Evolutionary conservation across 2,888 invertebrate genomes (phyloP).

Genomic region (Pseudoips prasinana): DNA sequence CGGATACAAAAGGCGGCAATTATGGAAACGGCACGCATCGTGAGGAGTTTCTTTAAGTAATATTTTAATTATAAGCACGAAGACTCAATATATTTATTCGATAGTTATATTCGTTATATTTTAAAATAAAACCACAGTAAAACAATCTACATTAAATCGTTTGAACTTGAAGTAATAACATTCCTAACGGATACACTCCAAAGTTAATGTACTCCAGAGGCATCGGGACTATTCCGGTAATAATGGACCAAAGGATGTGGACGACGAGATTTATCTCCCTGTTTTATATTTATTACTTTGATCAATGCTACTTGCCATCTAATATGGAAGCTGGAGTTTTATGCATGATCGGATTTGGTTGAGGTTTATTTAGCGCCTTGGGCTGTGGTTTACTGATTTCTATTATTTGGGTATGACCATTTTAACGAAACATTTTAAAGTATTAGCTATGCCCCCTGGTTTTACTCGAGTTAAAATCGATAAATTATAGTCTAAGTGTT

Average conservation of each 20-base stretch:
- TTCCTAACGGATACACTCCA: slow-evolving; percentile 20
- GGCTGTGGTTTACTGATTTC: neutral
- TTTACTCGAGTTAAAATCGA: too few relatives aligned
- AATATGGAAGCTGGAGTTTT: slow-evolving; percentile 29
- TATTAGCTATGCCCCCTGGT: too few relatives aligned
- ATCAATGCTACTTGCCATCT: slow-evolving; percentile 33
- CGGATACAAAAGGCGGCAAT: too few relatives aligned
- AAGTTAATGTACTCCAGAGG: slow-evolving; percentile 30
- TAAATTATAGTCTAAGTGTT: too few relatives aligned
- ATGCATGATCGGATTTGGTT: slow-evolving; percentile 20
- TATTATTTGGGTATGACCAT: neutral
- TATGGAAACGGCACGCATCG: too few relatives aligned
- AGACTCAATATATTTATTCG: too few relatives aligned
- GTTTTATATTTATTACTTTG: slow-evolving; percentile 37
- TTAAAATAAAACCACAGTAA: too few relatives aligned
- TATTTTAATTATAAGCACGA: too few relatives aligned
- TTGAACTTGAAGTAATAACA: slow-evolving; percentile 22
- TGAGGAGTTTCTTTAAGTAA: too few relatives aligned
- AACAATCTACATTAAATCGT: too few relatives aligned
- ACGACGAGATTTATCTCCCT: slow-evolving; percentile 33
- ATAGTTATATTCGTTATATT: too few relatives aligned
- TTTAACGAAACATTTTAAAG: too few relatives aligned
- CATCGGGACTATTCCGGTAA: slow-evolving; percentile 22
- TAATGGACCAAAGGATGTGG: slow-evolving; percentile 34
- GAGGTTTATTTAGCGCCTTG: slow-evolving; percentile 22